A percentile compares a stretch with the other conserved stretches of the same genome.
phyloP scores from a whole-genome alignment of 2,797 vertebrate species.

The Acrossocheilus fasciatus region DNA sequence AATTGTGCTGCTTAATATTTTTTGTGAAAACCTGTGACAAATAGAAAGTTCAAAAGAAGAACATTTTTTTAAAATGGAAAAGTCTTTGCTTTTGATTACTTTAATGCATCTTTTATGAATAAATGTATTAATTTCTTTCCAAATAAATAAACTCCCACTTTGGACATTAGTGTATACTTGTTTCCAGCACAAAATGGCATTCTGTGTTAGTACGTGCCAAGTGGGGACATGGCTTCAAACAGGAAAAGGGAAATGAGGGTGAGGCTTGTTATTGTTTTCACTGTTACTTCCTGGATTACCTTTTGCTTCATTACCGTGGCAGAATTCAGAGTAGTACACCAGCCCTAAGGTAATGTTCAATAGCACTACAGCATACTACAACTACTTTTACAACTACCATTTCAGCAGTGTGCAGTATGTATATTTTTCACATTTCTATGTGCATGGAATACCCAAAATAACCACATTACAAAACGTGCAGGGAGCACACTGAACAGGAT shows the following conservation, averaged over 20 bases:
- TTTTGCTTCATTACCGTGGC: not conserved
- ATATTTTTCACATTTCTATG: not conserved
- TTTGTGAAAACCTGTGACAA: not conserved
- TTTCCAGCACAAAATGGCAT: not conserved
- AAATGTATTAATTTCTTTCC: not conserved
- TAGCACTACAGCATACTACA: not conserved
- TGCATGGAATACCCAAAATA: not conserved
- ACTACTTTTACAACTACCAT: not conserved
- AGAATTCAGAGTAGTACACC: not conserved
- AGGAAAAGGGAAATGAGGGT: not conserved
- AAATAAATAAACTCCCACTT: not conserved
- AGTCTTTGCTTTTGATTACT: not conserved
- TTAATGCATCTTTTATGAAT: not conserved
- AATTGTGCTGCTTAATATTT: not conserved
- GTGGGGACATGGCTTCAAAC: not conserved
- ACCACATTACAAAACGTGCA: not conserved
- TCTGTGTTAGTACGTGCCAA: not conserved
- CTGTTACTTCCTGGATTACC: not conserved
- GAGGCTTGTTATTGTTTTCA: not conserved
- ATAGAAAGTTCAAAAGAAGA: not conserved
- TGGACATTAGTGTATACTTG: not conserved
- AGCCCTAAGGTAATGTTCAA: not conserved
- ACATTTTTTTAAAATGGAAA: not conserved
- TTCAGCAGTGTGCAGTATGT: not conserved
- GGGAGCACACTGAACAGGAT: not conserved